Evolutionary conservation across 1,140 invertebrate genomes (phyloP), one percentile per base, ranked within the genome.

Genomic region (Cotesia typhae): DNA sequence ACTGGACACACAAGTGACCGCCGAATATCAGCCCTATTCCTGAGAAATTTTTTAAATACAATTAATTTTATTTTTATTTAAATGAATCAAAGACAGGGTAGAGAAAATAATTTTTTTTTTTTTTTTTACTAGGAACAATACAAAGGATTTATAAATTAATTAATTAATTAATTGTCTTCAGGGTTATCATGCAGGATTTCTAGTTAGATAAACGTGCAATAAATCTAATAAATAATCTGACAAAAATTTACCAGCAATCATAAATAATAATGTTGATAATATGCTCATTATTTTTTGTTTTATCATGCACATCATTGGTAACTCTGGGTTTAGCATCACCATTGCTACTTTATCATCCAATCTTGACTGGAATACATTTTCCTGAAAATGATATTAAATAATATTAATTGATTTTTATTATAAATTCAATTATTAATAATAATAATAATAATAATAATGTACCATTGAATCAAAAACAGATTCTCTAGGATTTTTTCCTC

Each of bases 291-390:
- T 77, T 74, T 90, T 92, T 72, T 91, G 91, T 20, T 88, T 85
- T 36, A 92, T 80, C 5, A 90, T 84, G 81, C 92, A 94, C 60
- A 88, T 89, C 59, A 92, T 88, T n/a, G 92, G 92, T 52, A 93
- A 84, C 35, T 89, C 88, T 0, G 92, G 91, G 77, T 92, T 87
- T 61, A 87, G 74, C 35, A 92, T 81, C 28, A 87, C 77, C 71
- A 92, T 82, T 64, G 88, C 90, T 2, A 90, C 83, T 75, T 84
- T 87, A 69, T 87, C 87, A 55, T 85, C 85, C 35, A 85, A 82
- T 4, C 89, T 78, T 55, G 87, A 82, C 36, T 87, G 81, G n/a
- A 88, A 81, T 53, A 91, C 81, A 77, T 89, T 78, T 67, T 92
- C 89, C 84, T 89, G 74, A n/a, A 84, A 79, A 10, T 64, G 71